Evolutionary conservation across 2,888 invertebrate species (phyloP).

Genomic region (Anthrax anthrax): DNA sequence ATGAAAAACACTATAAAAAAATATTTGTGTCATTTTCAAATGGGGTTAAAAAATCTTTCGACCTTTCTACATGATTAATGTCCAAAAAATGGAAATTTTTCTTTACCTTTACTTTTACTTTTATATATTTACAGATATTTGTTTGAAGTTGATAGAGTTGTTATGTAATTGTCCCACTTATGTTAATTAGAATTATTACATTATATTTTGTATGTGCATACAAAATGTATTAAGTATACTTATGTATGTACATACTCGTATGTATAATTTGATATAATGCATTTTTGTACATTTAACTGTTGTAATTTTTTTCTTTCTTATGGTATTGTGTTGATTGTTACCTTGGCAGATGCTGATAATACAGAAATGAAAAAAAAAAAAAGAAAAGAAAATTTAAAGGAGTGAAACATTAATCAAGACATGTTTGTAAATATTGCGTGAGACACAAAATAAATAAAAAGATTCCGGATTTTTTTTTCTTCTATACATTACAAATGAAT

Average conservation of each 20-base stretch:
- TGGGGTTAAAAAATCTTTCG: neutral
- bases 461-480: too few relatives aligned
- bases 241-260: too few relatives aligned
- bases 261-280: neutral
- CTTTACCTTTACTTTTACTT: neutral
- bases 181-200: constrained; percentile 6
- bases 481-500: too few relatives aligned
- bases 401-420: constrained; percentile 9
- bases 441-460: neutral
- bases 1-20: too few relatives aligned
- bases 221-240: neutral
- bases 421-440: constrained; percentile 13
- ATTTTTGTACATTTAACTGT: too few relatives aligned
- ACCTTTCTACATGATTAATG: constrained; percentile 6
- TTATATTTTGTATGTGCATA: neutral
- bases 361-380: neutral
- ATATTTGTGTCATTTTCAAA: too few relatives aligned
- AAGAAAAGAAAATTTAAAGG: neutral
- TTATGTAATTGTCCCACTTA: constrained; percentile 12
- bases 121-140: too few relatives aligned
- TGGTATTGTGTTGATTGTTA: too few relatives aligned
- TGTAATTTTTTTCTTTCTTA: too few relatives aligned
- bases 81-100: constrained; percentile 6
- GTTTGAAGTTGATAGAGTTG: constrained; percentile 7
- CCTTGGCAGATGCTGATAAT: neutral